Evolutionary conservation across 1,140 invertebrate genomes (phyloP).

Genomic region (Coptotermes formosanus): DNA sequence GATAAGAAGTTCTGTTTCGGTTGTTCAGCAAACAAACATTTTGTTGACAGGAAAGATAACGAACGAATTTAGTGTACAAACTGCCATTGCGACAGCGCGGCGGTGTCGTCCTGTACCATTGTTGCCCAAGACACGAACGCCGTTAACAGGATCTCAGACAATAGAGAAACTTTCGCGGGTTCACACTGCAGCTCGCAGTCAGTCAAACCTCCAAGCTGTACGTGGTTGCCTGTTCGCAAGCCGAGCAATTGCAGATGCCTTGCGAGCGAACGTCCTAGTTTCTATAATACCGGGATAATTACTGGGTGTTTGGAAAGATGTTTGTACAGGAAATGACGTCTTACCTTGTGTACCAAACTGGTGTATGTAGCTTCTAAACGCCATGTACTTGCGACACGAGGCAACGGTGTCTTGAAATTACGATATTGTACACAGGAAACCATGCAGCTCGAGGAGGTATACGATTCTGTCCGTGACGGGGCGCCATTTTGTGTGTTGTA

Average conservation of each 20-base stretch:
- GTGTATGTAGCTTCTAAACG: constrained; percentile 6
- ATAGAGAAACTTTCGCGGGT: neutral
- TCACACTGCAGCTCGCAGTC: neutral
- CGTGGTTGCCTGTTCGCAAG: neutral
- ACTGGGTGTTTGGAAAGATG: constrained; percentile 9
- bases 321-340: neutral
- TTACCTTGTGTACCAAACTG: constrained; percentile 6
- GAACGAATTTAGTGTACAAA: no score
- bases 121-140: neutral
- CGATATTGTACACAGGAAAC: neutral
- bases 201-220: neutral
- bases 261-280: neutral
- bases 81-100: no score
- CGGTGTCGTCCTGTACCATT: neutral
- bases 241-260: neutral
- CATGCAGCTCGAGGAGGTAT: neutral
- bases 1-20: no score
- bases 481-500: no score
- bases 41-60: no score
- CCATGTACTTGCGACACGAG: neutral
- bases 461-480: no score
- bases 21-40: no score
- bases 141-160: neutral
- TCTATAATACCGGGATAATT: neutral
- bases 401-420: constrained; percentile 11